These are phyloP conservation scores for Drosophila ananassae DNA, from an alignment of 1,140 invertebrate species.

Conservation along the genomic window DNA sequence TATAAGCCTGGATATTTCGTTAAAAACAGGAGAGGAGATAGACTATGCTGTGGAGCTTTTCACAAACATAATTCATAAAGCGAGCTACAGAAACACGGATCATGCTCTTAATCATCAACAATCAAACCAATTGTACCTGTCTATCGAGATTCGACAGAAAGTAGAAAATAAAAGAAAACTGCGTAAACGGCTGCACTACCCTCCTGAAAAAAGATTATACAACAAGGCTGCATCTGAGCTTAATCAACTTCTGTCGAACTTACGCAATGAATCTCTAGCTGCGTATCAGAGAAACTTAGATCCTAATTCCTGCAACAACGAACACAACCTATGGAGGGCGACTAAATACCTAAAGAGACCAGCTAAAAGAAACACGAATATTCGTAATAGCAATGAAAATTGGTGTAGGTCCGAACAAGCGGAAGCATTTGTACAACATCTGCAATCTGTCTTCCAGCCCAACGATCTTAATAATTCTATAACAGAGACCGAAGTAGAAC, in stretches of 20 bases:
- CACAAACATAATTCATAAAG: constrained; percentile 33
- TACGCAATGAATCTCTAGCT: constrained; percentile 4
- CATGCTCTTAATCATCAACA: neutral
- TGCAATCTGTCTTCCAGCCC: neutral
- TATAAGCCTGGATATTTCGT: constrained; percentile 24
- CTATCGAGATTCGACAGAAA: neutral
- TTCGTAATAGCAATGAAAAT: constrained; percentile 2
- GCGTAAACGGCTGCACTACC: neutral
- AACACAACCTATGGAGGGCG: neutral
- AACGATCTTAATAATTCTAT: neutral
- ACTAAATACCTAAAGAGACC: constrained; percentile 8
- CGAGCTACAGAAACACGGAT: neutral
- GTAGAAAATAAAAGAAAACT: neutral
- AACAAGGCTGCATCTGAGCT: constrained; percentile 6
- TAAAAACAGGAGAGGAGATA: constrained; percentile 37
- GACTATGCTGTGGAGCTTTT: constrained; percentile 45
- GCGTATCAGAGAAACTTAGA: constrained; percentile 1
- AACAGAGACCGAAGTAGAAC: constrained; percentile 17
- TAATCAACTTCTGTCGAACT: constrained; percentile 1
- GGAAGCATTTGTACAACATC: constrained; percentile 7
- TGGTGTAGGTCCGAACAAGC: constrained; percentile 10
- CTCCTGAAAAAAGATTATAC: neutral
- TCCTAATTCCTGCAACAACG: neutral
- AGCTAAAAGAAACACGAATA: neutral
- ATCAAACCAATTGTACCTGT: neutral